Evolutionary conservation across 2,888 invertebrate genomes (phyloP).

Genomic region (Drosophila mettleri): DNA sequence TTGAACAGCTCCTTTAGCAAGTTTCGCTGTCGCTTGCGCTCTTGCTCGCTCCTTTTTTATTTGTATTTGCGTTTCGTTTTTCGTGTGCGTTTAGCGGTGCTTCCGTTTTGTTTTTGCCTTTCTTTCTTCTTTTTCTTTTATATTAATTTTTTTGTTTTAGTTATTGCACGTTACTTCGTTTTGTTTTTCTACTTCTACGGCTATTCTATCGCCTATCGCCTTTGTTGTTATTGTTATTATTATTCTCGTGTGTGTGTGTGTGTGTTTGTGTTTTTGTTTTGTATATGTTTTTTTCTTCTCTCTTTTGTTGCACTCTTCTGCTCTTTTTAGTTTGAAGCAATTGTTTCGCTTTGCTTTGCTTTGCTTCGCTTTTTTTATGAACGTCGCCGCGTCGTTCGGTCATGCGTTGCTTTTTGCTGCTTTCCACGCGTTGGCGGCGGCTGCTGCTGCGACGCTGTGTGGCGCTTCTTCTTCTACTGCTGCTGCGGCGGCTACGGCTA

Average conservation of each 20-base stretch:
- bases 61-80: conserved; percentile 16
- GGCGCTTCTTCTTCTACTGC: conserved; percentile 42
- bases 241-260: conserved; percentile 13
- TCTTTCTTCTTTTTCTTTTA: conserved; percentile 4
- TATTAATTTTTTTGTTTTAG: conserved; percentile 11
- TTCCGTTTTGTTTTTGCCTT: conserved; percentile 11
- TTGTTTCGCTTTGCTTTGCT: conserved; percentile 26
- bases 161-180: conserved; percentile 37
- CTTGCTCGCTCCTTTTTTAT: conserved; percentile 8
- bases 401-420: conserved; percentile 53
- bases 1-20: not conserved
- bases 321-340: conserved; percentile 29
- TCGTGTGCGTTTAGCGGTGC: conserved; percentile 22
- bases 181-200: conserved; percentile 24
- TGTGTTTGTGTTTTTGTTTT: conserved; percentile 8
- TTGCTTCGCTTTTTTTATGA: conserved; percentile 5
- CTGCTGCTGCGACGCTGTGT: conserved; percentile 58
- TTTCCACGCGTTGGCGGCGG: conserved; percentile 63
- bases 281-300: conserved; percentile 13
- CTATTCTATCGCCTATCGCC: conserved; percentile 49
- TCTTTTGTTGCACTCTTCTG: conserved; percentile 45
- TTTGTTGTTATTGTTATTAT: conserved; percentile 31
- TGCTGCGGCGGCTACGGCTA: conserved; percentile 48
- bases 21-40: conserved; percentile 3
- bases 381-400: conserved; percentile 47